Evolutionary conservation across 2,797 vertebrate species (phyloP).

Genomic region (Oceanodroma leucorhoa): DNA sequence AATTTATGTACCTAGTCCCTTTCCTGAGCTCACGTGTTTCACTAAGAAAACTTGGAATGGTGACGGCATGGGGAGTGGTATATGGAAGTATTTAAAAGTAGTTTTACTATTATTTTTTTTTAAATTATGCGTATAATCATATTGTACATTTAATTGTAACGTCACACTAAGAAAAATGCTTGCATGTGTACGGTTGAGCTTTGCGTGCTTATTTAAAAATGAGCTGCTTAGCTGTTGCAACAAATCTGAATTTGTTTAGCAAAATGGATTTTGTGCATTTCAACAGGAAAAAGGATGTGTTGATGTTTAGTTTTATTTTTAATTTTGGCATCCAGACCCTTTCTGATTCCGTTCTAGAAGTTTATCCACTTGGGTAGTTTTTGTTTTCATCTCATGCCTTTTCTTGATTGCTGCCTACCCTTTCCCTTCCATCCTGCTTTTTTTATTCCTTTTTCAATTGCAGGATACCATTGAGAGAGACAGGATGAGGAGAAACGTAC

Average conservation of each 20-base stretch:
- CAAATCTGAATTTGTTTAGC: neutral
- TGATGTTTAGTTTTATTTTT: neutral
- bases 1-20: neutral
- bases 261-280: neutral
- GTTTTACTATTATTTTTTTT: neutral
- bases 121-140: neutral
- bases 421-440: neutral
- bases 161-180: neutral
- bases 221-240: neutral
- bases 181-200: neutral
- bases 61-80: rapidly evolving
- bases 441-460: neutral
- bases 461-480: neutral
- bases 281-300: neutral
- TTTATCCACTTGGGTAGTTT: neutral
- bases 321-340: neutral
- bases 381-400: neutral
- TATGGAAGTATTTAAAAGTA: neutral
- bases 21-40: neutral
- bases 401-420: neutral
- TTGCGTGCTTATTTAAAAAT: neutral
- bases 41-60: neutral
- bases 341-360: neutral
- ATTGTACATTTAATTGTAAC: neutral
- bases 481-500: neutral